Evolutionary conservation across 2,113 vertebrate genomes (phyloP), one percentile per base, ranked within the genome.

Genomic region (Neolamprologus toae): DNA sequence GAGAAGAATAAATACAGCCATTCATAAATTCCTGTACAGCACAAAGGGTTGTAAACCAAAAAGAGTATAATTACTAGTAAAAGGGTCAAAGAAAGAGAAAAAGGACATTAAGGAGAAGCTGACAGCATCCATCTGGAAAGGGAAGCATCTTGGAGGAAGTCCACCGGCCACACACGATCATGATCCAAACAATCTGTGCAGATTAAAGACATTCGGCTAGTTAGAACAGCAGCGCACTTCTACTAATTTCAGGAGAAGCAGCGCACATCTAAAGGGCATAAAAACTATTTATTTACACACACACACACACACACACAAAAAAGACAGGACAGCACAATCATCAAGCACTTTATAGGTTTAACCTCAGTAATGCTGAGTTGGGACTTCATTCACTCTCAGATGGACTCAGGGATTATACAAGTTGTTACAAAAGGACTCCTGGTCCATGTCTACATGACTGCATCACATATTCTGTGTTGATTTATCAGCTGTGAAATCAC

Each of bases 181-280:
- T 45, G 98, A 98, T 91, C 98, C 98, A 95, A 99, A 99, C 21
- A 99, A 96, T 94, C 98, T 99, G 88, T n/a, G 87, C 71, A 57
- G 51, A 37, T 84, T 21, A 63, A 76, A 81, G 1, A 88, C 8
- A 92, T 82, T 82, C 3, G 37, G 21, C 8, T 19, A 42, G 33
- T 90, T 85, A 91, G 57, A 88, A 16, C 17, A 78, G 7, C 26
- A 78, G 14, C 13, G 4, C 19, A 42, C 19, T 31, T 45, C 17
- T 26, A 16, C 6, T 10, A 42, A 23, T 16, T 17, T 42, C 61
- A 76, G 9, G 23, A 76, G 4, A 19, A 28, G 68, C 23, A 28
- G 9, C 2, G 9, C 21, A 76, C 21, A 49, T 19, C 42, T 78
- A 31, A 78, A 78, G 42, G 10, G 9, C 71, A 49, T 78, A 49